These are phyloP conservation scores for Rhipidura dahli DNA, from an alignment of 2,113 vertebrate species.

Conservation along the genomic window DNA sequence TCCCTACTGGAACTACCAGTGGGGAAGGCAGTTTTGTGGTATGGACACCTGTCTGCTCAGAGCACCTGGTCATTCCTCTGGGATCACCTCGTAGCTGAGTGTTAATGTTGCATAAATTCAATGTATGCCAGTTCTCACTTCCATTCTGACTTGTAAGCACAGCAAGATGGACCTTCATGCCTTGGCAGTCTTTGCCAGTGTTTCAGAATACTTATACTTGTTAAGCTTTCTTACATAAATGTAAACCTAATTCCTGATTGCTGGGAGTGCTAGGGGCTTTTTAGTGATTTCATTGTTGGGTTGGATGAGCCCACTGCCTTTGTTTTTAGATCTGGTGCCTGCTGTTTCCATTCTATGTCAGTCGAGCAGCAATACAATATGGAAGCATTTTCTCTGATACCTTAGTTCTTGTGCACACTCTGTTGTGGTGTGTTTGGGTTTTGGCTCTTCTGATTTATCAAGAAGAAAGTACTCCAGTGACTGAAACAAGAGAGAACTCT, in stretches of 20 bases:
- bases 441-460: not conserved
- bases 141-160: rapidly evolving
- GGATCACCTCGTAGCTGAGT: not conserved
- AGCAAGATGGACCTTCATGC: not conserved
- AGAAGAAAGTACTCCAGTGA: not conserved
- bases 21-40: not conserved
- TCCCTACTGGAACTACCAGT: not conserved
- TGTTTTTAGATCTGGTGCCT: not conserved
- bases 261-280: not conserved
- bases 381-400: not conserved
- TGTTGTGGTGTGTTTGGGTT: not conserved
- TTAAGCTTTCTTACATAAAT: not conserved
- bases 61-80: not conserved
- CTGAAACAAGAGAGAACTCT: not conserved
- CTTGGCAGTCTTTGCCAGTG: not conserved
- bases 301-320: not conserved
- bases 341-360: not conserved
- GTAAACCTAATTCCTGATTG: not conserved
- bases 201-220: not conserved
- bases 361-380: rapidly evolving
- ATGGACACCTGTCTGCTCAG: not conserved
- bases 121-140: rapidly evolving
- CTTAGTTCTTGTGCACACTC: not conserved
- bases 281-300: not conserved
- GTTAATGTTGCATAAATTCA: not conserved